Conservation (phyloP, 2,888 invertebrate genomes). For the Apodemia duryi region DNA sequence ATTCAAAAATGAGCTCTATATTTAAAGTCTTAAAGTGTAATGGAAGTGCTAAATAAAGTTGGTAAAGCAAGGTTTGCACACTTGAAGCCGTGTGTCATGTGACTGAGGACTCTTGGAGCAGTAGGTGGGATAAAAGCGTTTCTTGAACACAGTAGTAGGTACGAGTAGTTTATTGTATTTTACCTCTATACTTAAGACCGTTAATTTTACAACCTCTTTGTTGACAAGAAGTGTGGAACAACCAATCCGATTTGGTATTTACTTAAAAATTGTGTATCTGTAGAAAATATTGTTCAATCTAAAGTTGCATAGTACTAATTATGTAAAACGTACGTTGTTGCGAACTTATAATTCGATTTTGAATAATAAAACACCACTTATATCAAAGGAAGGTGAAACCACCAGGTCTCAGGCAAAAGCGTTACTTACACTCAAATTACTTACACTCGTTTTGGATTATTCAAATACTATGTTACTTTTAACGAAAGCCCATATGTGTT, state of each 20-base stretch:
- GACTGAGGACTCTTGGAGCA: conserved; percentile 39
- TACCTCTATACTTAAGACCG: not conserved
- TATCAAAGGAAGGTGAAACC: too few relatives aligned
- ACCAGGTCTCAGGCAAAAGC: too few relatives aligned
- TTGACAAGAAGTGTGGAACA: not conserved
- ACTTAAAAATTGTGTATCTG: too few relatives aligned
- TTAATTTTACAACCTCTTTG: not conserved
- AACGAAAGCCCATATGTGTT: too few relatives aligned
- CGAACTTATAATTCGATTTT: too few relatives aligned
- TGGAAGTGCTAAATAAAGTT: conserved; percentile 21
- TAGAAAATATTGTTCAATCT: too few relatives aligned
- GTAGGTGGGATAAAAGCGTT: conserved; percentile 32
- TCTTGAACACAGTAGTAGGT: conserved; percentile 17
- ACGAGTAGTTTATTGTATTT: conserved; percentile 7
- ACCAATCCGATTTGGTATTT: not conserved
- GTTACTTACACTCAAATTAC: too few relatives aligned
- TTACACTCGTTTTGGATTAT: too few relatives aligned
- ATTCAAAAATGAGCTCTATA: conserved; percentile 30
- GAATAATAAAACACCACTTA: too few relatives aligned
- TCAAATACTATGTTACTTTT: too few relatives aligned
- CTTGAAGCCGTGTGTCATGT: conserved; percentile 46
- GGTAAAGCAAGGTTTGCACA: conserved; percentile 42
- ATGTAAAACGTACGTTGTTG: too few relatives aligned
- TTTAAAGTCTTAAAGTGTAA: conserved; percentile 22
- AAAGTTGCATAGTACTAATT: too few relatives aligned